Base-by-base conservation (phyloP, 1,140 invertebrate genomes). In the Leptoteleia sp. region DNA sequence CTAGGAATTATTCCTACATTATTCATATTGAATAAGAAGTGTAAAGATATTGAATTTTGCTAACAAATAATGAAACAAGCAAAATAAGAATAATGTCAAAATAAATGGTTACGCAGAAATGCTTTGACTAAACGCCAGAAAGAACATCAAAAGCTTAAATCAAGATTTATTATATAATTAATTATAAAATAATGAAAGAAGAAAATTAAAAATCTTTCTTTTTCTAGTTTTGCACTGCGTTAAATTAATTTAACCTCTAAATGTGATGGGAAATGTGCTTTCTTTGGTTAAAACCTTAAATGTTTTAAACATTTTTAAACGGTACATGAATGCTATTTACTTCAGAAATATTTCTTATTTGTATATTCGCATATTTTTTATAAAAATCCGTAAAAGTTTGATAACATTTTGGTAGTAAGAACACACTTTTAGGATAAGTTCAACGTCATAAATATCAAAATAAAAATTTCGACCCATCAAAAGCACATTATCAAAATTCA, bases 21-120 rank as follows among this genome's bases (percentile, higher is more conserved):
- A 37, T 37, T 52, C 7, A 52, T 37, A 52, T 35, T 35, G 31
- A 52, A 35, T 37, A 48, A 29, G 8, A 7, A 1, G 27, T 7
- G 12, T 38, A 38, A 38, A 38, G 35, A 54, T 54, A 27, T 27
- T 38, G 19, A 37, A 54, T 54, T 38, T 54, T 35, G 47, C 3
- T 35, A 52, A 3, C 11, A 45, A 27, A n/a, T n/a, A n/a, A n/a
- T n/a, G n/a, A n/a, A n/a, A n/a, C n/a, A n/a, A n/a, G n/a, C n/a
- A n/a, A n/a, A n/a, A n/a, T n/a, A n/a, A n/a, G n/a, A n/a, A 45
- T 0, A 5, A 19, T 42, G 16, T 25, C 22, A 25, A 42, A 15
- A 37, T 15, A 1, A 7, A 19, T 17, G 0, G 16, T 19, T 42
- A n/a, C 3, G 15, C 13, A 38, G 19, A 40, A 40, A 29, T 29